phyloP scores from a whole-genome alignment of 2,888 invertebrate species.

The Drosophila subsilvestris region DNA sequence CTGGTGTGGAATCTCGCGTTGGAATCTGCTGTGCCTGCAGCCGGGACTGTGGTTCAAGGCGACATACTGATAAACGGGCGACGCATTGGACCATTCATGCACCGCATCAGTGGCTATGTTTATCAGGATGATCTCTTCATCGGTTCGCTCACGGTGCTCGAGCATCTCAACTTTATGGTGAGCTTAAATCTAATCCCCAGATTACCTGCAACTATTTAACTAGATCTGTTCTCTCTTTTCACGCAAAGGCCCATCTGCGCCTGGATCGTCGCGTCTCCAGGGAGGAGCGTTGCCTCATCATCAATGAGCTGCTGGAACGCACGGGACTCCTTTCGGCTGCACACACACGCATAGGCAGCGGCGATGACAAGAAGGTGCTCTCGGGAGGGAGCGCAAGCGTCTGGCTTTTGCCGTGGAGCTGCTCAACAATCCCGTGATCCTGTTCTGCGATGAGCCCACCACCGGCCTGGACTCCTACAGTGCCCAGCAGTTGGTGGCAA shows the following conservation, averaged over 20 bases:
- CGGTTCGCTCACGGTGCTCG: constrained; percentile 92
- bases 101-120: constrained; percentile 93
- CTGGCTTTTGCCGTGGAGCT: constrained; percentile 96
- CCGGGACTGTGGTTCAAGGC: constrained; percentile 89
- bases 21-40: constrained; percentile 84
- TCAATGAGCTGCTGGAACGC: constrained; percentile 89
- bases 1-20: constrained; percentile 14
- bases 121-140: constrained; percentile 96
- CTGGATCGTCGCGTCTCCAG: constrained; percentile 88
- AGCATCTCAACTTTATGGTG: constrained; percentile 94
- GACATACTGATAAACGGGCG: constrained; percentile 92
- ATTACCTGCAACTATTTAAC: neutral
- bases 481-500: constrained; percentile 92
- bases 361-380: constrained; percentile 90
- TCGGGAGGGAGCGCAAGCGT: constrained; percentile 98
- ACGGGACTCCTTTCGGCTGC: constrained; percentile 89
- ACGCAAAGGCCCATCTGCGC: constrained; percentile 91
- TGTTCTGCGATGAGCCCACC: constrained; percentile 98
- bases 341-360: constrained; percentile 91
- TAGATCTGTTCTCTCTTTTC: neutral
- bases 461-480: constrained; percentile 97
- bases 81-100: constrained; percentile 90
- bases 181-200: neutral
- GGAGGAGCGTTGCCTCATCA: constrained; percentile 87
- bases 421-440: constrained; percentile 94